phyloP scores from a whole-genome alignment of 2,888 invertebrate species.

The Gisinianus flammeolus region DNA sequence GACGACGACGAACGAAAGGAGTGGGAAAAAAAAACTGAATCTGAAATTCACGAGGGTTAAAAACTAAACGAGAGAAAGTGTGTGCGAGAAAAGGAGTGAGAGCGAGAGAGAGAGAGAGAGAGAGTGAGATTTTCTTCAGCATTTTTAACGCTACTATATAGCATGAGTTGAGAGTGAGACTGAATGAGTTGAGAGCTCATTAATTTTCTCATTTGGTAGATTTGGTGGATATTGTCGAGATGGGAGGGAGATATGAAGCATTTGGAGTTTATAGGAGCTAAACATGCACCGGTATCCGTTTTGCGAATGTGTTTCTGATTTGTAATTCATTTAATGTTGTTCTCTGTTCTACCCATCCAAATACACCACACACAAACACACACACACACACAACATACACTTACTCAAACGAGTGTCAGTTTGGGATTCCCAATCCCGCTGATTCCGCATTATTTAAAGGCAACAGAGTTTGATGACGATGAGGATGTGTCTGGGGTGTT shows the following conservation, averaged over 20 bases:
- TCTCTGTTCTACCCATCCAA: neutral
- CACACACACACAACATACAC: too few species aligned
- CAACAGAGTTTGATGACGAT: neutral
- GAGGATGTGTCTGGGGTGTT: neutral
- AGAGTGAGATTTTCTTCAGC: too few species aligned
- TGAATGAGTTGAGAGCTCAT: neutral
- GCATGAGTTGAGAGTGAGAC: too few species aligned
- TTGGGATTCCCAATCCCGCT: neutral
- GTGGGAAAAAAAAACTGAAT: neutral
- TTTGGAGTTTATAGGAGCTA: too few species aligned
- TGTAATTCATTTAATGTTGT: slow-evolving; percentile 28
- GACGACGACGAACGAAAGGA: neutral
- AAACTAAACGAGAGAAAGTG: too few species aligned
- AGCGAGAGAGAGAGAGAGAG: too few species aligned
- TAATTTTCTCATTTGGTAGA: neutral
- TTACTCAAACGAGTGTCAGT: neutral
- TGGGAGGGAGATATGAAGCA: neutral
- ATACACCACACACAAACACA: too few species aligned
- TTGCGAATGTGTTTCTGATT: neutral
- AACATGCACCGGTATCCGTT: neutral
- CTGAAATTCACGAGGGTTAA: too few species aligned
- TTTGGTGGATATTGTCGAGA: neutral
- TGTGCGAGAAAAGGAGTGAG: too few species aligned
- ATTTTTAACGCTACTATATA: too few species aligned
- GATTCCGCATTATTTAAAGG: neutral